Base-by-base conservation (phyloP, 2,888 invertebrate species). In the Drosophila crucigera region DNA sequence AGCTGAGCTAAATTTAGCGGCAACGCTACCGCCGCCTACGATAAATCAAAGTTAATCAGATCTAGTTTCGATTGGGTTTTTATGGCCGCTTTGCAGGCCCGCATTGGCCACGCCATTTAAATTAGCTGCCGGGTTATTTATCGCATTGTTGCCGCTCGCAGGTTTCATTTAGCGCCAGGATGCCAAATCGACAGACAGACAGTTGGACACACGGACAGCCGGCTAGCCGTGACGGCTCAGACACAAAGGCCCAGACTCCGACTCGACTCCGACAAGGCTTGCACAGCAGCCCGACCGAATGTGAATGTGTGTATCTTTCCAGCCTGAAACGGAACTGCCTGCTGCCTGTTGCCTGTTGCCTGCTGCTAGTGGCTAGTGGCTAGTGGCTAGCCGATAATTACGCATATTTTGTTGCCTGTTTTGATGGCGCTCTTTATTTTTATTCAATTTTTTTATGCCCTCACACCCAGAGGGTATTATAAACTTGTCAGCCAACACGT, bases 101-200 rank as follows among this genome's bases (percentile, higher is more conserved):
- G 80, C 78, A 71, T 76, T 62, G 81, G 78, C 81, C 77, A 76
- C 78, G 88, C 92, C 91, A 91, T 91, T 92, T 91, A 92, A 92
- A 92, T 91, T 91, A 91, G 92, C 92, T 91, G 90, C 87, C 89
- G 92, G 91, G 88, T 92, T 86, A 92, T 92, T 92, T 91, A 92
- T 91, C 91, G 84, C 89, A 91, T 89, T 92, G 88, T 90, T 84
- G 86, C 68, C 67, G 80, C 78, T 89, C 69, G 82, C 84, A 82
- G 89, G 89, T 80, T 84, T 89, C 91, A 88, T 87, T 91, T 82
- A 87, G 90, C 84, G 82, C 84, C 83, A 79, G 82, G 79, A 82
- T 82, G 73, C 82, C 82, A 68, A 69, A 56, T 62, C 58, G 74
- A 66, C 78, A 33, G 22, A 33, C 35, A 31, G 65, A 59, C 68